Conservation (phyloP, 2,888 invertebrate genomes). For the Limnephilus marmoratus region DNA sequence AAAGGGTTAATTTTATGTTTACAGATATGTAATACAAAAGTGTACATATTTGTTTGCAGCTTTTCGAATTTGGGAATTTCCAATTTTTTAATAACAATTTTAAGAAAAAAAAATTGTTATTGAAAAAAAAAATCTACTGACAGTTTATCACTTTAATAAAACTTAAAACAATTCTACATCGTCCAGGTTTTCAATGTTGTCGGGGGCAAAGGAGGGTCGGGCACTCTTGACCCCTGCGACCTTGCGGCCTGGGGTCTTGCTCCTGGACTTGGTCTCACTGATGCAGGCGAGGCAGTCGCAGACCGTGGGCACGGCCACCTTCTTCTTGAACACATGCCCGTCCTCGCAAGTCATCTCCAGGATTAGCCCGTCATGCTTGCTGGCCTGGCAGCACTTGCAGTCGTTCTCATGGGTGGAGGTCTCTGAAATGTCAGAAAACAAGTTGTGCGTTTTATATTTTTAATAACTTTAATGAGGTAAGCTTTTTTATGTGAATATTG, state of each 20-base stretch:
- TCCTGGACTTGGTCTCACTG: slow-evolving; percentile 49
- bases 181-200: slow-evolving; percentile 43
- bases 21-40: neutral
- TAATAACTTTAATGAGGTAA: slow-evolving; percentile 5
- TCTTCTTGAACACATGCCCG: slow-evolving; percentile 69
- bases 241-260: slow-evolving; percentile 56
- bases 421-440: slow-evolving; percentile 69
- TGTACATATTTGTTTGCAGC: neutral
- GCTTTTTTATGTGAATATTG: no score
- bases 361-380: slow-evolving; percentile 69
- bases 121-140: neutral
- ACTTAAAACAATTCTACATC: slow-evolving; percentile 58
- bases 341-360: slow-evolving; percentile 75
- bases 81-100: no score
- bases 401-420: slow-evolving; percentile 77
- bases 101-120: no score
- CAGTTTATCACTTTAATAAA: neutral
- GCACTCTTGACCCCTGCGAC: slow-evolving; percentile 46
- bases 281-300: slow-evolving; percentile 71
- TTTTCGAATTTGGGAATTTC: no score
- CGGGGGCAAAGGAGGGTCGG: slow-evolving; percentile 51
- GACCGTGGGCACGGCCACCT: slow-evolving; percentile 69
- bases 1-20: neutral
- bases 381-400: slow-evolving; percentile 80
- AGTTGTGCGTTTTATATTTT: neutral